Conservation (phyloP, 1,140 invertebrate genomes). For the Rhynchophorus ferrugineus region DNA sequence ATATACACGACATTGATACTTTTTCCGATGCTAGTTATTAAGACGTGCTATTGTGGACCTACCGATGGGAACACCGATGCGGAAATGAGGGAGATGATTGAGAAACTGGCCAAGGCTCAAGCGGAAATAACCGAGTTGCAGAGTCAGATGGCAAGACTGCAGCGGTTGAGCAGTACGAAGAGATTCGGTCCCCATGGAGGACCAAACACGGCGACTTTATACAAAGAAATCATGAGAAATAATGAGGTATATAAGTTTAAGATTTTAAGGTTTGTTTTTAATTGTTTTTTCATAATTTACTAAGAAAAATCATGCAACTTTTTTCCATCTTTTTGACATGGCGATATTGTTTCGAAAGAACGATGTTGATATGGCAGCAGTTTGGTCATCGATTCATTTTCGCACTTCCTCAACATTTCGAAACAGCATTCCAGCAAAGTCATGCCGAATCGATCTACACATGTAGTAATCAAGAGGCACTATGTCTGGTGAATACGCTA, state of each 20-base stretch:
- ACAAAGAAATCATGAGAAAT: slow-evolving; percentile 22
- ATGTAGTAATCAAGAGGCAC: too few species aligned
- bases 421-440: neutral
- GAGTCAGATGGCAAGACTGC: slow-evolving; percentile 13
- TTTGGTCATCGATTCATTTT: too few species aligned
- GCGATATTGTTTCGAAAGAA: too few species aligned
- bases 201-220: slow-evolving; percentile 16
- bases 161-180: slow-evolving; percentile 14
- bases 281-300: neutral
- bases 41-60: slow-evolving; percentile 13
- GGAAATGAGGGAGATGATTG: slow-evolving; percentile 8
- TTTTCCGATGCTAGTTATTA: too few species aligned
- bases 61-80: slow-evolving; percentile 1
- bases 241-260: neutral
- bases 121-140: slow-evolving; percentile 15
- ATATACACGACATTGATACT: too few species aligned
- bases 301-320: neutral
- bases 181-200: slow-evolving; percentile 9
- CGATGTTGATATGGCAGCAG: slow-evolving; percentile 1
- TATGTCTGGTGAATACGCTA: too few species aligned
- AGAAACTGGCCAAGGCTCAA: slow-evolving; percentile 18
- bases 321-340: neutral
- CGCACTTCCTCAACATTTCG: too few species aligned
- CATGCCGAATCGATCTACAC: too few species aligned
- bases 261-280: too few species aligned